These are phyloP conservation scores for Ataeniobius toweri DNA, from an alignment of 2,797 vertebrate genomes.

Conservation along the genomic window DNA sequence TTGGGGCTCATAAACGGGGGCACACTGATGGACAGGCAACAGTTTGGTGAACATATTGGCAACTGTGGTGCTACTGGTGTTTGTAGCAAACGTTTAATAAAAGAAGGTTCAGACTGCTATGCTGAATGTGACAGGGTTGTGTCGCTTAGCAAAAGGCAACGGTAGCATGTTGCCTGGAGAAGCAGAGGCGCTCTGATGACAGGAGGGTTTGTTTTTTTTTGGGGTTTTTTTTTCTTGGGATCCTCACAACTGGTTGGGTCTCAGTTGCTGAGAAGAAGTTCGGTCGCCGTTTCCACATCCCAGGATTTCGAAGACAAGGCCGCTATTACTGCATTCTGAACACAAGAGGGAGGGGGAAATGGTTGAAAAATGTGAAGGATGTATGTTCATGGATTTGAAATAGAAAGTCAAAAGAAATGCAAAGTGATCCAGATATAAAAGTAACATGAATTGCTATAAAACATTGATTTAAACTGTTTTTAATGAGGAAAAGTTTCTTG, in stretches of 20 bases:
- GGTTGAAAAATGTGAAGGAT: neutral
- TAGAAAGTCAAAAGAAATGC: too few species aligned
- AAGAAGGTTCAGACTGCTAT: constrained; percentile 56
- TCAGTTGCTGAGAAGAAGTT: constrained; percentile 98
- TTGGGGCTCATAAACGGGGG: constrained; percentile 30
- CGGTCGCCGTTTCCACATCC: constrained; percentile 98
- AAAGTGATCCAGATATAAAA: neutral
- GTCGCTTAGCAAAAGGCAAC: constrained; percentile 55
- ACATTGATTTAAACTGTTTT: neutral
- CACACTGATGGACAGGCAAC: constrained; percentile 47
- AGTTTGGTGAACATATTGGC: constrained; percentile 51
- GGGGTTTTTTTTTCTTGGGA: constrained; percentile 60
- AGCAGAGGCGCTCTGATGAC: constrained; percentile 51
- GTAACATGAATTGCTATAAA: neutral
- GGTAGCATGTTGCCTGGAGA: constrained; percentile 47
- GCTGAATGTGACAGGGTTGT: constrained; percentile 12
- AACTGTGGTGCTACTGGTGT: constrained; percentile 46
- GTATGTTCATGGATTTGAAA: neutral
- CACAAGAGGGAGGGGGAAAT: neutral
- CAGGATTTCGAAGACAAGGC: constrained; percentile 99
- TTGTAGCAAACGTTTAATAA: constrained; percentile 42
- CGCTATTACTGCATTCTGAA: constrained; percentile 98
- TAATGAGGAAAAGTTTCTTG: neutral
- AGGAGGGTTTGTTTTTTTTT: constrained; percentile 58
- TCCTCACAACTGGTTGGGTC: constrained; percentile 80